Conservation (phyloP, 2,113 vertebrate species). For the Nothocercus nigrocapillus region DNA sequence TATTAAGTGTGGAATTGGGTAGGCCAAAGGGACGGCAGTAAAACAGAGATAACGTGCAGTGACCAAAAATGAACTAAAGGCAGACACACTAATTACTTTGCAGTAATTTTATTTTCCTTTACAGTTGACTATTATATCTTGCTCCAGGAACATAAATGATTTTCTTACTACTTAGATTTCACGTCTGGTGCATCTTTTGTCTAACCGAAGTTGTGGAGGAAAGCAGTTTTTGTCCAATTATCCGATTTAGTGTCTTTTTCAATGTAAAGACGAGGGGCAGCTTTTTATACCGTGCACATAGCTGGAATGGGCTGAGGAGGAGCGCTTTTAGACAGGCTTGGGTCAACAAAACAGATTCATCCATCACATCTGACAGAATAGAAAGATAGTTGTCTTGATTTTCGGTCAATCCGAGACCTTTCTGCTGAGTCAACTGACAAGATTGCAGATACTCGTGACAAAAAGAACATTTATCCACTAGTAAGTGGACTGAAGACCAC, state of each 20-base stretch:
- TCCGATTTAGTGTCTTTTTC: neutral
- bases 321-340: conserved; percentile 42
- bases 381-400: conserved; percentile 56
- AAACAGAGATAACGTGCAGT: conserved; percentile 38
- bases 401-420: neutral
- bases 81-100: conserved; percentile 37
- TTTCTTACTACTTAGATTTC: neutral
- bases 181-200: accelerated
- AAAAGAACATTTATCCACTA: neutral
- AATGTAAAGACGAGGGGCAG: neutral
- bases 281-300: neutral
- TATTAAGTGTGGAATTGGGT: conserved; percentile 44
- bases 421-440: conserved; percentile 59
- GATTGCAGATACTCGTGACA: conserved; percentile 36
- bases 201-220: neutral
- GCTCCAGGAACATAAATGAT: neutral
- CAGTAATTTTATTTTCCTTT: conserved; percentile 38
- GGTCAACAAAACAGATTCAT: conserved; percentile 62
- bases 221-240: neutral
- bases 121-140: neutral
- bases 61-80: conserved; percentile 49
- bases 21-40: conserved; percentile 54
- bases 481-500: conserved; percentile 52
- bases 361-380: conserved; percentile 61
- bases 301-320: neutral